These are phyloP conservation scores for Platorchestia sp. DNA, from an alignment of 1,140 invertebrate genomes.

Conservation along the genomic window DNA sequence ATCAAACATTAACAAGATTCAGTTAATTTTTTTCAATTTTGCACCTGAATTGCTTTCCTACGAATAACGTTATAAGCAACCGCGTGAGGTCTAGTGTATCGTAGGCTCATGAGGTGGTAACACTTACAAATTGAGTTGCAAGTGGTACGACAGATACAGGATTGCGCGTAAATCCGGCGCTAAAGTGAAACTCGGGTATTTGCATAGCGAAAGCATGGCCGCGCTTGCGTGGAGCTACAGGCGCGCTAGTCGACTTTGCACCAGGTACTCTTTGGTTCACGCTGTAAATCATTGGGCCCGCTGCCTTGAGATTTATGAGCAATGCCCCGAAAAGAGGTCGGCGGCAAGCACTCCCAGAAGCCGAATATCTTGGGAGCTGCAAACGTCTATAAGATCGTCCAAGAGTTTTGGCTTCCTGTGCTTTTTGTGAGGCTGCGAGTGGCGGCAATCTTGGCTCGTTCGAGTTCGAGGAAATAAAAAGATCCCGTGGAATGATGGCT, in stretches of 20 bases:
- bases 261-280: neutral
- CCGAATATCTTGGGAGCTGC: slow-evolving; percentile 51
- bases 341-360: slow-evolving; percentile 47
- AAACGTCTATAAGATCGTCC: slow-evolving; percentile 43
- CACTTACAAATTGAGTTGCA: too few species aligned
- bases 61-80: neutral
- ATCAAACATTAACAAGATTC: too few species aligned
- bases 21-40: neutral
- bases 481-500: slow-evolving; percentile 49
- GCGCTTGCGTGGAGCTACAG: neutral
- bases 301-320: slow-evolving; percentile 41
- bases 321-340: slow-evolving; percentile 38
- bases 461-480: slow-evolving; percentile 49
- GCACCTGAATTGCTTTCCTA: neutral
- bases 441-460: slow-evolving; percentile 55
- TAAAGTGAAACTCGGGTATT: neutral
- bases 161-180: neutral
- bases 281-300: slow-evolving; percentile 47
- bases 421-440: slow-evolving; percentile 48
- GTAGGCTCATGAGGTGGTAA: too few species aligned
- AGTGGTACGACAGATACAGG: too few species aligned
- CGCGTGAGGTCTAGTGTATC: neutral
- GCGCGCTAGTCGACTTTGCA: neutral
- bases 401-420: slow-evolving; percentile 51
- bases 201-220: neutral